These are phyloP conservation scores for Taeniopygia guttata DNA, from an alignment of 2,797 vertebrate species.

Conservation along the genomic window DNA sequence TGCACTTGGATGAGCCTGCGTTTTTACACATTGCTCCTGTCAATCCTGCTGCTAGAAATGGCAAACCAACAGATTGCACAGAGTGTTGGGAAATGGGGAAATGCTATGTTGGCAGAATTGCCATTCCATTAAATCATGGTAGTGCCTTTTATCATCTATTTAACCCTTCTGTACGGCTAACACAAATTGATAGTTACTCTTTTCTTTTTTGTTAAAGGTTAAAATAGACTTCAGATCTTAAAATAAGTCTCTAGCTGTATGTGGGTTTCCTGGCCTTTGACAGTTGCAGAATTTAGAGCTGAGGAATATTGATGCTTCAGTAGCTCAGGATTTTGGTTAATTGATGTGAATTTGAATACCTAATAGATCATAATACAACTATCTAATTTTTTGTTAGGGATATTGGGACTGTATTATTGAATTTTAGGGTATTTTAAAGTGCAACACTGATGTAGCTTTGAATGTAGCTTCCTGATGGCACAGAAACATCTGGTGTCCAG, in stretches of 20 bases:
- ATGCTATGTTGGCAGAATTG: background rate
- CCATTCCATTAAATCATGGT: accelerated
- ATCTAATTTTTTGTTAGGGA: background rate
- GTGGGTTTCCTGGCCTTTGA: background rate
- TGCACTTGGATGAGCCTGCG: background rate
- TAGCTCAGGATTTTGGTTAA: background rate
- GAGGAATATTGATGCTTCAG: background rate
- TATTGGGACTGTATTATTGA: background rate
- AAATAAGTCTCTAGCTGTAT: background rate
- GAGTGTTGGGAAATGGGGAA: background rate
- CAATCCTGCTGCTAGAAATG: background rate
- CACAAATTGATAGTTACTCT: background rate
- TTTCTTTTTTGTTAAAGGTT: background rate
- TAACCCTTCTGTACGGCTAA: background rate
- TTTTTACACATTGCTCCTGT: background rate
- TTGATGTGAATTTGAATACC: background rate
- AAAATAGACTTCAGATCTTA: background rate
- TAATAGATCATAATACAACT: background rate
- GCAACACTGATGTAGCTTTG: background rate
- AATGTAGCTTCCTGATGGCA: background rate
- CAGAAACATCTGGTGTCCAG: background rate
- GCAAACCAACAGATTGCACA: background rate
- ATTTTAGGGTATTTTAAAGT: too few species aligned
- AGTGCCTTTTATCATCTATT: accelerated
- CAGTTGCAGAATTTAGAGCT: background rate